Percentiles rank a stretch among this genome's conserved stretches.
Conservation (phyloP, 2,113 vertebrate genomes). For the Epinephelus cyanopodus region DNA sequence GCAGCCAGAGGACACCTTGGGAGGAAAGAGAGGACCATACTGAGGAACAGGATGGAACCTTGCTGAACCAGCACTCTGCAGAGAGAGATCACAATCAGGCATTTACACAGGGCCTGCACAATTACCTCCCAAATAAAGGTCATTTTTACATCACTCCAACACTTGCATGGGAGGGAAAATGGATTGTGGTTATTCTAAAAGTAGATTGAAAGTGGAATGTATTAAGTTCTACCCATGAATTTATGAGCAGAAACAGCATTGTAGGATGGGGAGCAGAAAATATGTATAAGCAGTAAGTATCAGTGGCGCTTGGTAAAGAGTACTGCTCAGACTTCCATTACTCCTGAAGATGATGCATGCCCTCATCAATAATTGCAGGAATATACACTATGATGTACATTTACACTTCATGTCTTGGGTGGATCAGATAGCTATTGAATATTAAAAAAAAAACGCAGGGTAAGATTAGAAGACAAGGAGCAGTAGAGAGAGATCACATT, state of each 20-base stretch:
- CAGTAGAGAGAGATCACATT: neutral
- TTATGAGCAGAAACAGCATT: constrained; percentile 21
- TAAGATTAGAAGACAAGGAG: neutral
- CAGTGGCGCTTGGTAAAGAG: neutral
- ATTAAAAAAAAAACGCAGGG: no score
- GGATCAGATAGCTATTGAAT: neutral
- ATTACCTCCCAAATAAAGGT: constrained; percentile 96
- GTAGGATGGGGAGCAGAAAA: constrained; percentile 4
- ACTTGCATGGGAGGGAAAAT: constrained; percentile 44
- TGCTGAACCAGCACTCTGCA: constrained; percentile 97
- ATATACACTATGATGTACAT: neutral
- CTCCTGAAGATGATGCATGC: neutral
- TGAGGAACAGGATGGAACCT: constrained; percentile 92
- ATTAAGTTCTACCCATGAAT: constrained; percentile 32
- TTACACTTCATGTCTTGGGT: neutral
- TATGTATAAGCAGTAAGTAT: neutral
- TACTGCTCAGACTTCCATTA: neutral
- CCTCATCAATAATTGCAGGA: neutral
- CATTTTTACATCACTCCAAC: constrained; percentile 82
- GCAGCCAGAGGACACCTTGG: constrained; percentile 91
- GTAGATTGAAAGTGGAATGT: constrained; percentile 59
- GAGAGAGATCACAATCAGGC: constrained; percentile 91
- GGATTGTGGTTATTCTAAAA: constrained; percentile 61
- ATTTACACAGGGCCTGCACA: constrained; percentile 88
- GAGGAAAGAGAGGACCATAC: constrained; percentile 92